Conservation (phyloP, 1,140 invertebrate genomes). For the Drosophila dunni region DNA sequence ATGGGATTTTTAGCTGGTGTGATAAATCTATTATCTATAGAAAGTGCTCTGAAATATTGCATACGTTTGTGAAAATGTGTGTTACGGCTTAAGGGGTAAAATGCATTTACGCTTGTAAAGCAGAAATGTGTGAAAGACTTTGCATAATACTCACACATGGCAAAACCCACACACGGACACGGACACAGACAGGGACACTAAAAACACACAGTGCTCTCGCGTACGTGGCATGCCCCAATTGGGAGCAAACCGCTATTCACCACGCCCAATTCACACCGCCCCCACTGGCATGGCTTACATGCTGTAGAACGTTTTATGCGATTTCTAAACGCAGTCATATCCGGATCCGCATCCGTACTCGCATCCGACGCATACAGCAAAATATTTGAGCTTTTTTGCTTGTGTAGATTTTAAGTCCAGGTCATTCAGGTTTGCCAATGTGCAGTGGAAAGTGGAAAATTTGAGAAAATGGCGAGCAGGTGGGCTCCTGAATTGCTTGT, state of each 20-base stretch:
- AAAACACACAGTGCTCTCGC: background rate
- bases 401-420: slow-evolving; percentile 44
- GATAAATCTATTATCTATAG: background rate
- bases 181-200: background rate
- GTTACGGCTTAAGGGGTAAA: slow-evolving; percentile 44
- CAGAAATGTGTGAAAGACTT: slow-evolving; percentile 46
- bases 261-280: background rate
- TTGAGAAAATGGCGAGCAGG: slow-evolving; percentile 43
- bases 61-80: background rate
- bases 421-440: slow-evolving; percentile 38
- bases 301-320: slow-evolving; percentile 53
- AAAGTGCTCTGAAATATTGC: background rate
- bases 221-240: slow-evolving; percentile 8
- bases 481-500: slow-evolving; percentile 47
- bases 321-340: slow-evolving; percentile 61
- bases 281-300: slow-evolving; percentile 49
- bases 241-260: too few relatives aligned
- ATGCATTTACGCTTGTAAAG: slow-evolving; percentile 49
- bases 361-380: slow-evolving; percentile 1
- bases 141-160: slow-evolving; percentile 30
- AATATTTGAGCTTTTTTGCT: background rate
- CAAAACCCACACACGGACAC: background rate
- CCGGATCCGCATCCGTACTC: slow-evolving; percentile 54
- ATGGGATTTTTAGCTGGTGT: background rate
- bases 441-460: slow-evolving; percentile 26